These are phyloP conservation scores for Dolichomitus sp. DNA, from an alignment of 2,888 invertebrate species.

Conservation along the genomic window DNA sequence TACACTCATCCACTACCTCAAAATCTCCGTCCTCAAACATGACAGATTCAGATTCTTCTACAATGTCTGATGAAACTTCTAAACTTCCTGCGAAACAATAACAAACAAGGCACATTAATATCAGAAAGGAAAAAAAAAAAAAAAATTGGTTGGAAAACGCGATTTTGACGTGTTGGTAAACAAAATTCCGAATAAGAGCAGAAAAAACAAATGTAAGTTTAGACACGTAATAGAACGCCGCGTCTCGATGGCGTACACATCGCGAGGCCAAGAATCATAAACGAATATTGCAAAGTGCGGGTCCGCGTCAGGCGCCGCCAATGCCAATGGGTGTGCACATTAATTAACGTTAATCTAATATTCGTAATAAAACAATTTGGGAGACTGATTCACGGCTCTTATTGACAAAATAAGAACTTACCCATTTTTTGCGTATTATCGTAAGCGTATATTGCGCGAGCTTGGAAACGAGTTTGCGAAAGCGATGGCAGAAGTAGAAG, in stretches of 20 bases:
- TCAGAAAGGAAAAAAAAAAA: neutral
- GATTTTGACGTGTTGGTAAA: neutral
- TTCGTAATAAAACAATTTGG: neutral
- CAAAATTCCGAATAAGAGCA: neutral
- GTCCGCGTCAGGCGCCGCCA: neutral
- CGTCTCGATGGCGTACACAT: slow-evolving; percentile 2
- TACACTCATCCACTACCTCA: slow-evolving; percentile 79
- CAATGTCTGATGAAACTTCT: slow-evolving; percentile 30
- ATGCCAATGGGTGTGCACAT: neutral
- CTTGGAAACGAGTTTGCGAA: slow-evolving; percentile 27
- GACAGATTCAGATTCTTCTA: slow-evolving; percentile 74
- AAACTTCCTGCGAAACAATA: neutral
- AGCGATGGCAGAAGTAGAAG: slow-evolving; percentile 31
- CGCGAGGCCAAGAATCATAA: neutral
- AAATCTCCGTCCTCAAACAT: slow-evolving; percentile 80
- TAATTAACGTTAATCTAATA: neutral
- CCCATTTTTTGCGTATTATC: slow-evolving; percentile 37
- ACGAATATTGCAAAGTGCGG: neutral
- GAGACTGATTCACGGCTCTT: neutral
- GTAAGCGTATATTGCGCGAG: slow-evolving; percentile 3
- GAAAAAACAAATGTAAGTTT: neutral
- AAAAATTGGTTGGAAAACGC: neutral
- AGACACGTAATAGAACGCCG: neutral
- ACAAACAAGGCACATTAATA: neutral
- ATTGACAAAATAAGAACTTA: neutral